Evolutionary conservation across 2,113 vertebrate genomes (phyloP), one percentile per base, ranked within the genome.

Genomic region (Malurus melanocephalus): DNA sequence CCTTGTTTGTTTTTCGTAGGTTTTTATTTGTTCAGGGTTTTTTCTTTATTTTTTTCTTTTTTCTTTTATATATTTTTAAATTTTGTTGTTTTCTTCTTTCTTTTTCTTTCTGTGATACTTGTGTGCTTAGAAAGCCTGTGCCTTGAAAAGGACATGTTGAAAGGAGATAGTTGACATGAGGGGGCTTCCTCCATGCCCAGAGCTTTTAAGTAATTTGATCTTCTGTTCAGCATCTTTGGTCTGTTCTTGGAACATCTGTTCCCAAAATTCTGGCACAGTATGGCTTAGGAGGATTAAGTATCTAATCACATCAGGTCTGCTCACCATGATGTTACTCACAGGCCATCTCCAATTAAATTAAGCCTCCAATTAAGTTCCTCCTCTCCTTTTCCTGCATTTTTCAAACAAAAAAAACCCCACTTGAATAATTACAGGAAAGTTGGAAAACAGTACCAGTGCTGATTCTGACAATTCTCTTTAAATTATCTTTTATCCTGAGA

Each of bases 181-280:
- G 12, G 28, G 24, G 13, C 48, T 93, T 92, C 71, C 27, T 80
- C 27, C 9, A 56, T 60, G 35, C 67, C 51, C 40, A 45, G 33
- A 80, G 60, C 30, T 93, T 92, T 85, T 56, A 69, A 84, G 52
- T 77, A 3, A 74, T 80, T 90, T 66, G 53, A 24, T 80, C n/a
- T 77, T 90, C 40, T 52, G 13, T 87, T 95, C 35, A 38, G 35
- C 85, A 72, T 91, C 94, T 86, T 93, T 77, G 65, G 68, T 71
- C 49, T 74, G 76, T 83, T 96, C 94, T 92, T 93, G 76, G 55
- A 92, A 91, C 87, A 94, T 83, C 95, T 96, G 89, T 89, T 95
- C 75, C 61, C 56, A 83, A 91, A 91, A 87, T 56, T 62, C 52
- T 89, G 76, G 89, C 60, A 67, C 56, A 89, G 68, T 59, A 60